Evolutionary conservation across 2,888 invertebrate species (phyloP), one percentile per base, ranked within the genome.

Genomic region (Lepidochitona cinerea): DNA sequence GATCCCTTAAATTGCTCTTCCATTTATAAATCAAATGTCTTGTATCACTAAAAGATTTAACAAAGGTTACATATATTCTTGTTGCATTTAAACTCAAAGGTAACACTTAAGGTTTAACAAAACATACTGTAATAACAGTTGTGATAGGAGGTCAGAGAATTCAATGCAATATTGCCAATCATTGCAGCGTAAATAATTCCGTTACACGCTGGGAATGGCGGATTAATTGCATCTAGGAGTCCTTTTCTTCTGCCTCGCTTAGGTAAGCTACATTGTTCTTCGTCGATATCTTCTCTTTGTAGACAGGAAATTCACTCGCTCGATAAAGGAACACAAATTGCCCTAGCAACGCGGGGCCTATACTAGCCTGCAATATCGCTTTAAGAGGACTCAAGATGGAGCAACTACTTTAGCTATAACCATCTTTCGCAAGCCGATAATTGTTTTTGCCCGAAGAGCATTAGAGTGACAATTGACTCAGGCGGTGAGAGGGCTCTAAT

Each of bases 151-250:
- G n/a, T n/a, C n/a, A n/a, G n/a, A n/a, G n/a, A n/a, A n/a, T n/a
- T n/a, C 49, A 18, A 59, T 59, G 59, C 29, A 59, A 59, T 59
- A 59, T 59, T 59, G 29, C 32, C 59, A 29, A 29, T 59, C 59
- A 26, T 32, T 26, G 14, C 59, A 29, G 26, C 59, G 59, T 59
- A 29, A 59, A 32, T 59, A 59, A 59, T 59, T 59, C 59, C 29
- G 59, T 59, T 59, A 59, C 29, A 29, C 59, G 59, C 7, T 23
- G 59, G 59, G 59, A 59, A 59, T 59, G 59, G 59, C 59, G 59
- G 59, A 59, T 59, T 59, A 59, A 59, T 59, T 59, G 59, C 59
- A 26, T 59, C 59, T 29, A 12, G 59, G 59, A 23, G 23, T 59
- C 29, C 59, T 32, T 59, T 59, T 59, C 59, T 59, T 59, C 59